phyloP scores from a whole-genome alignment of 1,140 invertebrate genomes.

The Tyrophagus putrescentiae region DNA sequence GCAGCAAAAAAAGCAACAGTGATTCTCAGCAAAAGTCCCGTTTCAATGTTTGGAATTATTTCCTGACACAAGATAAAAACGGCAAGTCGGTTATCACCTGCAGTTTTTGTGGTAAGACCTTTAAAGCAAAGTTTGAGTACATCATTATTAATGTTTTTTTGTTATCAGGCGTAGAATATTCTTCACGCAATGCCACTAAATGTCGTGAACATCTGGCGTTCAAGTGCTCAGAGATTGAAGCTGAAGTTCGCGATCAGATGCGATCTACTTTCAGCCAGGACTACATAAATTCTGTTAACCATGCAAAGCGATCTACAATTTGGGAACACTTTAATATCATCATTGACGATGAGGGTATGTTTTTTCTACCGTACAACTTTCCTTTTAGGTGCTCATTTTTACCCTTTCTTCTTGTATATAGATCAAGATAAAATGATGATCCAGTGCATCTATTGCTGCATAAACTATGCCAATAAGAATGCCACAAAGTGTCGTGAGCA shows the following conservation, averaged over 20 bases:
- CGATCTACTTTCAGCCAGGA: background rate
- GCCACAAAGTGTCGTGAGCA: conserved; percentile 19
- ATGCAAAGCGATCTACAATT: background rate
- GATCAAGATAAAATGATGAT: conserved; percentile 6
- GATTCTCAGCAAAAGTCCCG: background rate
- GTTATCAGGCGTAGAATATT: conserved; percentile 9
- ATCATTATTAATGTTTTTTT: background rate
- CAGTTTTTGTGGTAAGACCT: conserved; percentile 3
- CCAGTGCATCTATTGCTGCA: conserved; percentile 17
- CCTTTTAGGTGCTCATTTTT: background rate
- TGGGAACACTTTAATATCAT: conserved; percentile 17
- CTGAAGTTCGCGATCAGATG: conserved; percentile 8
- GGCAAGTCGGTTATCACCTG: background rate
- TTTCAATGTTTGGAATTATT: conserved; percentile 12
- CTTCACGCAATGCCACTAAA: conserved; percentile 11
- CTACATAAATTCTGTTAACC: background rate
- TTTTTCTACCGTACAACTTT: background rate
- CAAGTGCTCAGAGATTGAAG: conserved; percentile 12
- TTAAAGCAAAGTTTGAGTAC: background rate
- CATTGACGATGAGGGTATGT: background rate
- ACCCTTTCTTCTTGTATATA: background rate
- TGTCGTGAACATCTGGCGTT: conserved; percentile 18
- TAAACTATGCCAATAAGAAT: conserved; percentile 15
- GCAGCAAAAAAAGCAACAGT: background rate
- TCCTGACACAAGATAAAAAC: background rate